phyloP scores from a whole-genome alignment of 2,797 vertebrate species.

The Limosa lapponica region DNA sequence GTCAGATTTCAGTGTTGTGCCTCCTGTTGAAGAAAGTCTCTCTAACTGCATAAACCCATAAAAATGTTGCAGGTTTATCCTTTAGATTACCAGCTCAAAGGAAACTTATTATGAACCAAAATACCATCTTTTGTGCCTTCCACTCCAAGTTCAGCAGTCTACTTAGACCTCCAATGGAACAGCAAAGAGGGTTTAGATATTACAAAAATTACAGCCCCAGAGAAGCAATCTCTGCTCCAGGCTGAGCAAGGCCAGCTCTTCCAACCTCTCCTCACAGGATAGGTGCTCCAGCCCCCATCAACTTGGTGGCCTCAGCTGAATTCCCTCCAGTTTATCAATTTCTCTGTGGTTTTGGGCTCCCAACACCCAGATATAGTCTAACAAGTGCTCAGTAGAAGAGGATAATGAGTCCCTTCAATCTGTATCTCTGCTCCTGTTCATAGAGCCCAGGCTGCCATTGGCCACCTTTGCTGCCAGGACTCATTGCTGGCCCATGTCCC shows the following conservation, averaged over 20 bases:
- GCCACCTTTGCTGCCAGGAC: not conserved
- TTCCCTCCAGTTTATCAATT: not conserved
- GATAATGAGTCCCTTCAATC: not conserved
- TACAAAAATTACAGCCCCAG: not conserved
- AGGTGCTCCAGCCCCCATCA: not conserved
- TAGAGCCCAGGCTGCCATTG: not conserved
- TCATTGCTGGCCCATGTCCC: rapidly evolving
- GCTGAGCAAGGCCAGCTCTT: not conserved
- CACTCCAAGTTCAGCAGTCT: not conserved
- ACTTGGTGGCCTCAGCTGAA: not conserved
- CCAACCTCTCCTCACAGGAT: not conserved
- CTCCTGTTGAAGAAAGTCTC: not conserved
- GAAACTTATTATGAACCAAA: not conserved
- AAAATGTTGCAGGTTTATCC: not conserved
- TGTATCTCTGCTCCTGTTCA: not conserved
- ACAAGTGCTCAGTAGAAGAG: not conserved
- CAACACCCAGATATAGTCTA: not conserved
- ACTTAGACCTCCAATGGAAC: not conserved
- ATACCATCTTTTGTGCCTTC: not conserved
- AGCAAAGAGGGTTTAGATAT: not conserved
- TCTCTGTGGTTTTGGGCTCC: not conserved
- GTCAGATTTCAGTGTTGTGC: not conserved
- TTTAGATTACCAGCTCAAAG: not conserved
- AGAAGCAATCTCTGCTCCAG: not conserved
- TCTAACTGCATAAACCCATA: not conserved